phyloP scores from a whole-genome alignment of 1,140 invertebrate genomes.

The Dendrolimus punctatus region DNA sequence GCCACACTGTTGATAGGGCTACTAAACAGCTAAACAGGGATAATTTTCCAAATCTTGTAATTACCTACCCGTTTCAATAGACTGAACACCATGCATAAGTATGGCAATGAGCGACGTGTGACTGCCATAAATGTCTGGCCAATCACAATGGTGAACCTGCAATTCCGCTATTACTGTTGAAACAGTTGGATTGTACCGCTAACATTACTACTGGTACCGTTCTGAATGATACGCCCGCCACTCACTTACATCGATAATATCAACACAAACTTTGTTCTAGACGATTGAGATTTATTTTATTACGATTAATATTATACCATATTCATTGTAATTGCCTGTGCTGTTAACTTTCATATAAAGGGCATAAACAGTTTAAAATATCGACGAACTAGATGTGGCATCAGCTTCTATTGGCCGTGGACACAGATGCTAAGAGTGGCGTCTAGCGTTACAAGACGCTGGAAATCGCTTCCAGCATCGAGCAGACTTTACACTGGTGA shows the following conservation, averaged over 20 bases:
- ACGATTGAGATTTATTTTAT: constrained; percentile 13
- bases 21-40: too few species aligned
- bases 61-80: too few species aligned
- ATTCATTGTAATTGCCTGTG: constrained; percentile 12
- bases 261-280: constrained; percentile 25
- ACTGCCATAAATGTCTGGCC: constrained; percentile 6
- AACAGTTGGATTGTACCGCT: constrained; percentile 48
- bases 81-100: background rate
- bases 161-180: constrained; percentile 38
- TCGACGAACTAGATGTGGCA: too few species aligned
- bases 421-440: too few species aligned
- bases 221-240: constrained; percentile 30
- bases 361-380: too few species aligned
- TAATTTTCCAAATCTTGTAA: too few species aligned
- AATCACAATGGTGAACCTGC: constrained; percentile 20
- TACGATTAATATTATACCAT: constrained; percentile 7
- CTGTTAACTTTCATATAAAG: background rate
- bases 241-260: constrained; percentile 31
- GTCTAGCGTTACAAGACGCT: too few species aligned
- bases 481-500: too few species aligned
- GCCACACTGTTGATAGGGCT: too few species aligned
- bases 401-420: too few species aligned
- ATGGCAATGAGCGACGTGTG: background rate
- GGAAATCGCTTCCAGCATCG: too few species aligned
- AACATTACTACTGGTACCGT: constrained; percentile 45